A percentile compares a stretch with the other conserved stretches of the same genome.
phyloP scores from a whole-genome alignment of 2,797 vertebrate species.

The Amazona ochrocephala region DNA sequence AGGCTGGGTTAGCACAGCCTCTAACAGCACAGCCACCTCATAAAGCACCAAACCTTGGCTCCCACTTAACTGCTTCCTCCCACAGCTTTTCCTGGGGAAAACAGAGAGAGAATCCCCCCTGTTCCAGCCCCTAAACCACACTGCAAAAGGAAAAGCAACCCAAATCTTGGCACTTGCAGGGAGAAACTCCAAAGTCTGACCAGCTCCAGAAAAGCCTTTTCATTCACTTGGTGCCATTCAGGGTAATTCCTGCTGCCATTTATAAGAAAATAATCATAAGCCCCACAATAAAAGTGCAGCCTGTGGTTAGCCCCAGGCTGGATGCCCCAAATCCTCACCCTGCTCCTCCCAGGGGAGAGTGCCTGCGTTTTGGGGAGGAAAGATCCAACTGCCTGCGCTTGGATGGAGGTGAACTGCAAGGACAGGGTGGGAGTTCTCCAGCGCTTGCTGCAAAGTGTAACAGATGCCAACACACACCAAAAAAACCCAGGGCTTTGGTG shows the following conservation, averaged over 20 bases:
- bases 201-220: background rate
- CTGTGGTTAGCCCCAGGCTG: background rate
- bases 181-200: fast-evolving
- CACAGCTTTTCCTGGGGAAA: background rate
- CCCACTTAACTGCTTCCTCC: background rate
- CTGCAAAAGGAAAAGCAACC: background rate
- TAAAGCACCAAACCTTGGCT: background rate
- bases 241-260: background rate
- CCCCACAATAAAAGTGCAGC: background rate
- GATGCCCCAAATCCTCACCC: background rate
- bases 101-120: background rate
- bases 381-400: fast-evolving
- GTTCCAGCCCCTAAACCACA: background rate
- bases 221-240: background rate
- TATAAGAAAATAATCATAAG: background rate
- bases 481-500: background rate
- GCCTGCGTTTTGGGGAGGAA: background rate
- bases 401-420: background rate
- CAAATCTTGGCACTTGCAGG: background rate
- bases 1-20: background rate
- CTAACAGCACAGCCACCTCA: background rate
- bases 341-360: background rate
- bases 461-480: background rate
- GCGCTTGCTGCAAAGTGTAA: background rate
- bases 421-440: background rate